Percentiles rank a stretch among this genome's conserved stretches.
Conservation (phyloP, 2,113 vertebrate genomes). For the Meles meles region DNA sequence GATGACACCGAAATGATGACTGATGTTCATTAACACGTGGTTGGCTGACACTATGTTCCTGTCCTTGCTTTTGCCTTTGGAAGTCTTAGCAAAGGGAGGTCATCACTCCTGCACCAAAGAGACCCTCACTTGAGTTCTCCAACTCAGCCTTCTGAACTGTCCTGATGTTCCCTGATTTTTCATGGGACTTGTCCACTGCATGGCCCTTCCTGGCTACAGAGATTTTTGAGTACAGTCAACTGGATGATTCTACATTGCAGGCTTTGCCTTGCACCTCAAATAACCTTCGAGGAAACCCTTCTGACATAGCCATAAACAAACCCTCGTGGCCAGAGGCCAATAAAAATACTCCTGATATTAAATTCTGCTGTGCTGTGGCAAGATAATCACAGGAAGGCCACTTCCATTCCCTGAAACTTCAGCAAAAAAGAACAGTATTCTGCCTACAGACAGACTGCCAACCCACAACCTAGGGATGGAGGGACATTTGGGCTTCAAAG, state of each 20-base stretch:
- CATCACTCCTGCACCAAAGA: fast-evolving
- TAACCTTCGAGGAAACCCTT: neutral
- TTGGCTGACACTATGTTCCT: no score
- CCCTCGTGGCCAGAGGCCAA: neutral
- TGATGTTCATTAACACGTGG: neutral
- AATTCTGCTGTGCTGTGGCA: neutral
- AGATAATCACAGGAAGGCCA: no score
- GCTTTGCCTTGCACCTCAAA: neutral
- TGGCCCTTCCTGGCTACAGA: fast-evolving
- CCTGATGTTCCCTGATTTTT: fast-evolving
- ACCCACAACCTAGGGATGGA: neutral
- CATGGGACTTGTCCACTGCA: fast-evolving
- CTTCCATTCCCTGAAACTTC: neutral
- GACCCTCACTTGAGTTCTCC: fast-evolving
- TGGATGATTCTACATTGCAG: neutral
- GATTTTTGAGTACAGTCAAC: neutral
- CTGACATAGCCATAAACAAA: neutral
- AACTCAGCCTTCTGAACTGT: neutral
- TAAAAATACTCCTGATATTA: neutral
- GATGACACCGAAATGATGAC: fast-evolving
- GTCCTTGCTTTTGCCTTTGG: neutral
- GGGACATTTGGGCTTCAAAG: neutral
- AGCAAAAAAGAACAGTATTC: neutral
- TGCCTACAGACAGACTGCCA: neutral
- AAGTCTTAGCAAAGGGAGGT: no score